Evolutionary conservation across 2,113 vertebrate species (phyloP).

Genomic region (Heloderma charlesbogerti): DNA sequence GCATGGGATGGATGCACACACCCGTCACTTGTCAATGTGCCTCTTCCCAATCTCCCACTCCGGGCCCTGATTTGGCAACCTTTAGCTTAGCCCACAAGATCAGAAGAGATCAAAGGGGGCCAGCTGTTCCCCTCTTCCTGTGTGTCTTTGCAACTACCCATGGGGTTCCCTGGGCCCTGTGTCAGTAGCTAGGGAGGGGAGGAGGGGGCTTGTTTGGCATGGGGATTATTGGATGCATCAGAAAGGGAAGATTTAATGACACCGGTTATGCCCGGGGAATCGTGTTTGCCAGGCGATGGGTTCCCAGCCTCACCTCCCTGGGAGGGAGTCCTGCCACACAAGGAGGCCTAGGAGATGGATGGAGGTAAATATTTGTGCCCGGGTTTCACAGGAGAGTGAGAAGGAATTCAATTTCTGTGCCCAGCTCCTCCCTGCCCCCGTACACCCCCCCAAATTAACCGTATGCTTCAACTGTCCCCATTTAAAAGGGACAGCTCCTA

Average conservation of each 20-base stretch:
- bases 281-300: not conserved
- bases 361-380: slow-evolving; percentile 80
- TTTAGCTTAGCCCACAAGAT: not conserved
- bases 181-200: not conserved
- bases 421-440: slow-evolving; percentile 50
- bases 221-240: slow-evolving; percentile 70
- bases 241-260: slow-evolving; percentile 60
- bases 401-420: slow-evolving; percentile 76
- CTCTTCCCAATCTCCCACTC: not conserved
- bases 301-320: not conserved
- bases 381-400: slow-evolving; percentile 74
- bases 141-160: not conserved
- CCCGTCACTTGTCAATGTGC: not conserved
- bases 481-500: not conserved
- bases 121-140: not conserved
- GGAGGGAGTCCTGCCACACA: slow-evolving; percentile 51
- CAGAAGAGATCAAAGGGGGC: slow-evolving; percentile 22
- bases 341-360: slow-evolving; percentile 60
- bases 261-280: not conserved
- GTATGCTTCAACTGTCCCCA: not conserved
- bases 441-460: slow-evolving; percentile 43
- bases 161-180: not conserved
- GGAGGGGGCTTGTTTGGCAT: slow-evolving; percentile 58
- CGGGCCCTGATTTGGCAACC: too few species aligned
- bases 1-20: not conserved